Evolutionary conservation across 2,888 invertebrate genomes (phyloP), one percentile per base, ranked within the genome.

Genomic region (Coecobrya sp.): DNA sequence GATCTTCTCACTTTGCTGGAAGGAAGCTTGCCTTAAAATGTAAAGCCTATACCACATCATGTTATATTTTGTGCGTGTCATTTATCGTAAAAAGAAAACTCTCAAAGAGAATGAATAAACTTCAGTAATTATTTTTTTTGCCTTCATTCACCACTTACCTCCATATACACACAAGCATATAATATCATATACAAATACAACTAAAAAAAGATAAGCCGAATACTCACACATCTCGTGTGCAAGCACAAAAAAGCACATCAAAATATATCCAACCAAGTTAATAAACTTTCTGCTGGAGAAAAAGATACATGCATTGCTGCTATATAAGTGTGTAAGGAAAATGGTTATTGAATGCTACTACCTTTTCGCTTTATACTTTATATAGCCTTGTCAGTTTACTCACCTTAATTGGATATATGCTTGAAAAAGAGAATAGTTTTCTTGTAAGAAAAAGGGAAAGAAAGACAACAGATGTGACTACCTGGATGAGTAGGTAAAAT

Each of bases 381-480:
- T 2, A 16, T 55, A 4, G 55, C 3, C n/a, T 3, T 49, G 13
- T 13, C 16, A 22, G 30, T 2, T 30, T 68, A 5, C 68, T 68
- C 16, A 30, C 68, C 30, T 30, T 68, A 73, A 73, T 19, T 73
- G 19, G 70, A 19, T 42, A 19, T 11, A 11, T 42, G 11, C 36
- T 4, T 36, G 36, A 10, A 11, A 42, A 73, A n/a, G n/a, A n/a
- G n/a, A 42, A 19, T 36, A 42, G 1, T n/a, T 55, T 81, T 30
- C n/a, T 81, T 52, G 16, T 19, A 13, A 25, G 45, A 22, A 22
- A 49, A 79, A 49, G 13, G 8, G 30, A 62, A 22, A 10, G 22
- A 62, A 62, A 55, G n/a, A 55, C 52, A 52, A 55, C 81, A 81
- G 81, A 81, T 81, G 81, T 81, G 81, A 5, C 16, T 68, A 36